Evolutionary conservation across 2,888 invertebrate species (phyloP), one percentile per base, ranked within the genome.

Genomic region (Caenorhabditis imperialis): DNA sequence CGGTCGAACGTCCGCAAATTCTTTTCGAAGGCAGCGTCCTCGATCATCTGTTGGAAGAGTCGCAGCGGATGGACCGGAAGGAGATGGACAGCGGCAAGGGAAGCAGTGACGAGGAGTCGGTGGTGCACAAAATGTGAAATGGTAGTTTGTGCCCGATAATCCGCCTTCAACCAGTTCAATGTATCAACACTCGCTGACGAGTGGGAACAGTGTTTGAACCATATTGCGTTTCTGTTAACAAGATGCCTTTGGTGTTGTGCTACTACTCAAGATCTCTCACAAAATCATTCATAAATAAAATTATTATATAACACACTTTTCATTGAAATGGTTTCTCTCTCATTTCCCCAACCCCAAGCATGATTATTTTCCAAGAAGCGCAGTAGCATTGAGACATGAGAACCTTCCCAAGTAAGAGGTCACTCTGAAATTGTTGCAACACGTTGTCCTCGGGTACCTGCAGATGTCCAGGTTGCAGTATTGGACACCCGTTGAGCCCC

Each of bases 391-490:
- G 12, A 74, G 35, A 45, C 74, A 74, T 1, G 74, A 48, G 27
- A 74, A 74, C n/a, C 62, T 35, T 42, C 74, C 74, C 2, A 30
- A 27, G 20, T 69, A 74, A 0, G 74, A 62, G 3, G 69, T 40
- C 37, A 74, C 74, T 45, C 30, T 45, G 51, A 80, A 74, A 35
- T 77, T 80, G 44, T 76, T 72, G 48, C 81, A 81, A 38, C 81
- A 81, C 5, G 81, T 62, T 0, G 69, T 58, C 8, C 69, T 51
- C 6, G 81, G 81, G 47, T 79, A 79, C 57, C 78, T 54, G 55
- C 81, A 81, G 44, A 81, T 78, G 45, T 75, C 72, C 58, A 79
- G 45, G 38, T 75, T 81, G 44, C 81, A 81, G 62, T 79, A 78
- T 62, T 81, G 78, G 1, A 81, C 55, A 20, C 61, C 70, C 8